Conservation (phyloP, 2,113 vertebrate genomes). For the Smithornis capensis region DNA sequence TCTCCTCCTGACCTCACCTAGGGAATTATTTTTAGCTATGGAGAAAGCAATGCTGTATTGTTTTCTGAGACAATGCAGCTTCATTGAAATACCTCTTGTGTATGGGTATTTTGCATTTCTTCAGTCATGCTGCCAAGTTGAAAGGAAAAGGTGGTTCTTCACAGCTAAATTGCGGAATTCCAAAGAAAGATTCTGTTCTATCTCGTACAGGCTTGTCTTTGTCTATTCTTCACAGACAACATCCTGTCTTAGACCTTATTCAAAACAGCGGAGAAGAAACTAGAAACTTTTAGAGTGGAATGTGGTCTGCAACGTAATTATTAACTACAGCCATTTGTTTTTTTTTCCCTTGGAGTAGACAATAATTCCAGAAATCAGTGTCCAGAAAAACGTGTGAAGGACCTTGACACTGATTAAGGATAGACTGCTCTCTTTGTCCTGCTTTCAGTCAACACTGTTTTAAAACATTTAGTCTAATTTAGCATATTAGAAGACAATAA, state of each 20-base stretch:
- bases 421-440: neutral
- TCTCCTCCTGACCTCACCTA: neutral
- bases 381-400: neutral
- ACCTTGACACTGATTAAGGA: neutral
- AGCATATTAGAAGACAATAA: neutral
- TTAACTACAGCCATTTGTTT: neutral
- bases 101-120: neutral
- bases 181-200: neutral
- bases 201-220: neutral
- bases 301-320: neutral
- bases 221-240: neutral
- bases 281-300: neutral
- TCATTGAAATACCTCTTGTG: neutral
- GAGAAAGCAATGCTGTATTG: neutral
- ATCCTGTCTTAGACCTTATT: neutral
- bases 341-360: neutral
- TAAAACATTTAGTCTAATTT: neutral
- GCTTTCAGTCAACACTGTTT: neutral
- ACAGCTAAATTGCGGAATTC: neutral
- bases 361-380: neutral
- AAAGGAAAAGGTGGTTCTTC: neutral
- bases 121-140: neutral
- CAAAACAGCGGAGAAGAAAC: neutral
- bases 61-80: neutral
- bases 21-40: neutral